Evolutionary conservation across 2,797 vertebrate genomes (phyloP), one percentile per base, ranked within the genome.

Genomic region (Takifugu ocellatus): DNA sequence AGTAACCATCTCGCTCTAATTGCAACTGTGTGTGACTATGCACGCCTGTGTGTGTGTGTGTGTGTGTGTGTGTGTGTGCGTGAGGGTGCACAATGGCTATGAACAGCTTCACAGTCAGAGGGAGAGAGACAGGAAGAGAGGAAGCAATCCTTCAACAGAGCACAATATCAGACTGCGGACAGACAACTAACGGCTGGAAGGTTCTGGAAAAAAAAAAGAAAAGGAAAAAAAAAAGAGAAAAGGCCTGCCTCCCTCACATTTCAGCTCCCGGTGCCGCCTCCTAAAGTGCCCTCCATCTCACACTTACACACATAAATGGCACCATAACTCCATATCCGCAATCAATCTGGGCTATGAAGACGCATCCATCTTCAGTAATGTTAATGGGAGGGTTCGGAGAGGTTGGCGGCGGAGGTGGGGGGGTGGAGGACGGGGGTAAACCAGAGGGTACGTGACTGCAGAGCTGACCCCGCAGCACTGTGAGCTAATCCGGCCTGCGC

Each of bases 261-360:
- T 78, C 77, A 71, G 78, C 79, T 76, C 75, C 63, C 42, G 65
- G 59, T 54, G 15, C 68, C 51, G 49, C 77, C 83, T 82, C 81
- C 71, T 77, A 87, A 77, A 83, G 85, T 85, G 83, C 82, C 85
- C 84, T 87, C 82, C 66, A 83, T 78, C 84, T 81, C 70, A 69
- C 79, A 71, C 75, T 45, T 48, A 44, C 70, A 69, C 74, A 62
- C 59, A 83, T 31, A 83, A 72, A 87, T 93, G 93, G 92, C 92
- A 92, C 93, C 93, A 94, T 94, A 95, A 95, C 94, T 94, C 94
- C 87, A 95, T 96, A 96, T 96, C 95, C 93, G 94, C 95, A 95
- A 98, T 99, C 95, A 97, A 97, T 98, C 96, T 94, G 91, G 89
- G 92, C 93, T 94, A 95, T 96, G 96, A 96, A 95, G 95, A 96